Conservation (phyloP, 1,140 invertebrate genomes). For the Watersipora subatra region DNA sequence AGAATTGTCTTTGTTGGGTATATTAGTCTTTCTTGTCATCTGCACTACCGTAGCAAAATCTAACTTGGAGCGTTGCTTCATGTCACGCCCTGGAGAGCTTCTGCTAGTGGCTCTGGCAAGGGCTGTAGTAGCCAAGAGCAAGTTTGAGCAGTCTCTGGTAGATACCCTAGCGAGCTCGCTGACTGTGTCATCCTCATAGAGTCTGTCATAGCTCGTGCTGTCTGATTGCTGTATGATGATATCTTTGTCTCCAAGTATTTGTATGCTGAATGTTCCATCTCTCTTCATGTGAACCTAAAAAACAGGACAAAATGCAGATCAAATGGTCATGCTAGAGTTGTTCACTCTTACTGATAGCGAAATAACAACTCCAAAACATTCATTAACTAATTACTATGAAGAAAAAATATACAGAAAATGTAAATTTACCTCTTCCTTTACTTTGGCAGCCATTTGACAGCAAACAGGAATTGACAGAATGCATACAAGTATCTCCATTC, state of each 20-base stretch:
- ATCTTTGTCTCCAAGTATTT: slow-evolving; percentile 26
- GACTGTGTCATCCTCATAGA: neutral
- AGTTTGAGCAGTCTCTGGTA: neutral
- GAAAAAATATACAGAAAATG: too few relatives aligned
- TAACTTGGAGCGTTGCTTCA: too few relatives aligned
- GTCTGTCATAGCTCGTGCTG: neutral
- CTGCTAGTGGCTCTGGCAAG: too few relatives aligned
- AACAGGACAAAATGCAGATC: too few relatives aligned
- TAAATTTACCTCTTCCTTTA: slow-evolving; percentile 33
- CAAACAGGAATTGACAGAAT: slow-evolving; percentile 33
- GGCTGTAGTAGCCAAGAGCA: neutral
- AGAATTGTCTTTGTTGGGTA: too few relatives aligned
- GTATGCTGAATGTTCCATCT: slow-evolving; percentile 39
- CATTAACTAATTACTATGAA: too few relatives aligned
- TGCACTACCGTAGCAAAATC: too few relatives aligned
- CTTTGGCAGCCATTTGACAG: slow-evolving; percentile 34
- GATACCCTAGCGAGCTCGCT: neutral
- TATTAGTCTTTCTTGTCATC: too few relatives aligned
- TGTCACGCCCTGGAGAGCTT: too few relatives aligned
- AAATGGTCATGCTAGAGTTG: too few relatives aligned
- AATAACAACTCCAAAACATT: too few relatives aligned
- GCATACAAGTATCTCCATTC: slow-evolving; percentile 35
- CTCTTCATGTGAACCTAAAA: slow-evolving; percentile 23
- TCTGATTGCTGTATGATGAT: neutral
- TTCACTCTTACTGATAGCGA: too few relatives aligned